Conservation (phyloP, 2,888 invertebrate species). For the Andrena dorsata region DNA sequence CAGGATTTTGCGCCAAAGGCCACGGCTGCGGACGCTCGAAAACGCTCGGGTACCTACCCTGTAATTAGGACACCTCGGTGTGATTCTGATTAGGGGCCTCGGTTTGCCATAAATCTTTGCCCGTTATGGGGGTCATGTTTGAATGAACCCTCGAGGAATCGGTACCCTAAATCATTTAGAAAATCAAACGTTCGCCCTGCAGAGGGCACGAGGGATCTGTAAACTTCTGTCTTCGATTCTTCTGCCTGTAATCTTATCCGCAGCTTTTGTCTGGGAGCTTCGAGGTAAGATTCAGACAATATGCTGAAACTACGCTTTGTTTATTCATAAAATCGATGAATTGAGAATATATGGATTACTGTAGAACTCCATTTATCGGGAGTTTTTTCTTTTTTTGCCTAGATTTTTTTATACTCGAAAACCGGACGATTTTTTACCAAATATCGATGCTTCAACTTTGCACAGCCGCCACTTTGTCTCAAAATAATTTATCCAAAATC, state of each 20-base stretch:
- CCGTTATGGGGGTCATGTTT: constrained; percentile 76
- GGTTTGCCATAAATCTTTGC: constrained; percentile 74
- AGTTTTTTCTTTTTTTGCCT: no score
- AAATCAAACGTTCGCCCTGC: constrained; percentile 51
- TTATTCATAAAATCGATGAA: no score
- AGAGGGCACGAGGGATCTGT: constrained; percentile 19
- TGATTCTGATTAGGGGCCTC: constrained; percentile 79
- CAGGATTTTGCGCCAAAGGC: constrained; percentile 53
- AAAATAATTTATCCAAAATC: no score
- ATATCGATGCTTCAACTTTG: no score
- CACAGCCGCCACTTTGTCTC: no score
- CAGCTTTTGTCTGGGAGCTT: neutral
- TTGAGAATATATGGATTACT: no score
- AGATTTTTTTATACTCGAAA: no score
- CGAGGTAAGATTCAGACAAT: neutral
- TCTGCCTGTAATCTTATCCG: neutral
- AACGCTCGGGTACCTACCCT: constrained; percentile 66
- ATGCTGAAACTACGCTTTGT: neutral
- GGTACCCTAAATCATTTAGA: constrained; percentile 62
- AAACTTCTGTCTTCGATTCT: neutral
- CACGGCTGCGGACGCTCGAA: constrained; percentile 35
- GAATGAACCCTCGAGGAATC: constrained; percentile 65
- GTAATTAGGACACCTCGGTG: constrained; percentile 83
- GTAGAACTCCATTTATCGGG: no score
- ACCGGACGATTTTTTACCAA: no score